A percentile compares a stretch with the other conserved stretches of the same genome.
These are phyloP conservation scores for Antheraea yamamai DNA, from an alignment of 2,888 invertebrate genomes.

Conservation along the genomic window DNA sequence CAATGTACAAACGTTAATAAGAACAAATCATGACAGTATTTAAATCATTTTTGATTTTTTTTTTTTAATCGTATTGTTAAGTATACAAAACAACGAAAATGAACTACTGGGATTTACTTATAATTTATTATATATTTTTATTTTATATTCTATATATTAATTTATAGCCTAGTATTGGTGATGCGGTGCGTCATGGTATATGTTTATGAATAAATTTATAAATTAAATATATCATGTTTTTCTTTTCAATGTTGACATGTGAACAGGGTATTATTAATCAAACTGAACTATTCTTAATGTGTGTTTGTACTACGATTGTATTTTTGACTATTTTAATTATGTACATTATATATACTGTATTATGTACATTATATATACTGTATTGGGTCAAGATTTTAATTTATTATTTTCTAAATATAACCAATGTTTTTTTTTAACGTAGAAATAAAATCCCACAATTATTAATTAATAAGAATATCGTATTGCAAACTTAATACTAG, in stretches of 20 bases:
- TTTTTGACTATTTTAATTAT: too few relatives aligned
- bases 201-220: too few relatives aligned
- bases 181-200: background rate
- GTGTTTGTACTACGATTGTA: too few relatives aligned
- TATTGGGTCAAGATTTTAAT: too few relatives aligned
- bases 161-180: background rate
- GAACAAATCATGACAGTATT: constrained; percentile 60
- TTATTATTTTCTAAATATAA: too few relatives aligned
- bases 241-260: background rate
- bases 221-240: background rate
- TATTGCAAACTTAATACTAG: background rate
- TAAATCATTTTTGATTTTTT: constrained; percentile 33
- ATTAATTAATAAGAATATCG: background rate
- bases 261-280: too few relatives aligned
- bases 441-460: background rate
- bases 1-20: constrained; percentile 8
- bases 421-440: too few relatives aligned
- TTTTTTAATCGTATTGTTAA: constrained; percentile 26
- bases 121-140: too few relatives aligned
- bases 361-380: too few relatives aligned
- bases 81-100: constrained; percentile 19
- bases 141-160: background rate
- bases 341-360: too few relatives aligned
- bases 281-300: too few relatives aligned
- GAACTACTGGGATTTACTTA: background rate